Percentiles rank a stretch among this genome's conserved stretches.
phyloP scores from a whole-genome alignment of 2,888 invertebrate genomes.

The Synergus itoensis region DNA sequence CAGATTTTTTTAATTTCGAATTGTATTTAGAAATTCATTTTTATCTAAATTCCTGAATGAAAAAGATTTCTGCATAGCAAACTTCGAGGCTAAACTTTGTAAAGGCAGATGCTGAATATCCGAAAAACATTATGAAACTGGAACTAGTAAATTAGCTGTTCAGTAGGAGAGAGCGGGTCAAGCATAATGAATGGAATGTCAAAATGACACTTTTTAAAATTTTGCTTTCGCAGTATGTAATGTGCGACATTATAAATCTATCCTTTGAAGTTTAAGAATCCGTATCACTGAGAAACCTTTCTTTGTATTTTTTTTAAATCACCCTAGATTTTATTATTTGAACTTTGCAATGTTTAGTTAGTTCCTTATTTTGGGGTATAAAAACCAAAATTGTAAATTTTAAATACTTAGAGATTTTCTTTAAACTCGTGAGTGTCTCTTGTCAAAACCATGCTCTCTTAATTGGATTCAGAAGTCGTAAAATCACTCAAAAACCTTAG shows the following conservation, averaged over 20 bases:
- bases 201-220: slow-evolving; percentile 14
- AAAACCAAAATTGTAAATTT: too few relatives aligned
- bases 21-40: not conserved
- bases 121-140: slow-evolving; percentile 19
- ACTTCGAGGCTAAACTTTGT: not conserved
- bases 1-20: not conserved
- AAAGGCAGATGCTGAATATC: slow-evolving; percentile 7
- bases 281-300: too few relatives aligned
- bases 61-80: not conserved
- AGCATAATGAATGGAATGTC: slow-evolving; percentile 1
- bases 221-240: not conserved
- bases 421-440: too few relatives aligned
- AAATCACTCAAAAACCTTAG: too few relatives aligned
- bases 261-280: not conserved
- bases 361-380: too few relatives aligned
- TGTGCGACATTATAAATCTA: not conserved
- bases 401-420: too few relatives aligned
- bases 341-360: too few relatives aligned
- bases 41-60: not conserved
- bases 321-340: too few relatives aligned
- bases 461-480: too few relatives aligned
- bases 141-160: not conserved
- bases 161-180: slow-evolving; percentile 4
- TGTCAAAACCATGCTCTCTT: too few relatives aligned
- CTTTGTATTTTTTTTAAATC: too few relatives aligned